These are phyloP conservation scores for Nanorana parkeri DNA, from an alignment of 2,113 vertebrate species.

Conservation along the genomic window DNA sequence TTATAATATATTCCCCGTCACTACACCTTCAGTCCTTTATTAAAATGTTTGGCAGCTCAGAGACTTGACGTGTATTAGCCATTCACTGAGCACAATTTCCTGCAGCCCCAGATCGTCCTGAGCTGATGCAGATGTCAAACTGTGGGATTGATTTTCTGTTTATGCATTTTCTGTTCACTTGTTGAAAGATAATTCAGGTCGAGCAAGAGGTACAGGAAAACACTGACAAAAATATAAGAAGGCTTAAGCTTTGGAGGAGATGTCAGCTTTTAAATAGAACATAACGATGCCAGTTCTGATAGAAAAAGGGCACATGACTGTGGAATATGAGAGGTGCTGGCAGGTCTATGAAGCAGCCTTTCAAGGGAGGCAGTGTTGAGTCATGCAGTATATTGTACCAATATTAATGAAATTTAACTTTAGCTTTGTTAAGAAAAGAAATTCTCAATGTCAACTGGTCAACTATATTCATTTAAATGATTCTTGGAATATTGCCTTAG, in stretches of 20 bases:
- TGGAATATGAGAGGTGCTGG: not conserved
- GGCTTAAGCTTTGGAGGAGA: slow-evolving; percentile 48
- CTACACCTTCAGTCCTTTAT: slow-evolving; percentile 45
- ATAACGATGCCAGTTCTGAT: slow-evolving; percentile 20
- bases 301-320: slow-evolving; percentile 16
- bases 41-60: slow-evolving; percentile 48
- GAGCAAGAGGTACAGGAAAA: slow-evolving; percentile 47
- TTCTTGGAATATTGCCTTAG: no score
- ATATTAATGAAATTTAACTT: no score
- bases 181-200: slow-evolving; percentile 56
- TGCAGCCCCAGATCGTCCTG: slow-evolving; percentile 21
- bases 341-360: not conserved
- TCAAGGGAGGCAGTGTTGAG: not conserved
- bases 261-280: slow-evolving; percentile 33
- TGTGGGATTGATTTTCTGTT: slow-evolving; percentile 53
- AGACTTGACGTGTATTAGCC: slow-evolving; percentile 37
- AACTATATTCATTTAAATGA: no score
- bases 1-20: slow-evolving; percentile 47
- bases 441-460: no score
- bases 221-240: slow-evolving; percentile 49
- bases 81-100: slow-evolving; percentile 42
- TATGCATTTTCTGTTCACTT: slow-evolving; percentile 55
- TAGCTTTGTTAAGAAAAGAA: no score
- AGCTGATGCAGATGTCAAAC: slow-evolving; percentile 56
- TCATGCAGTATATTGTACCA: not conserved